Percentiles rank a stretch among this genome's conserved stretches.
Conservation (phyloP, 2,888 invertebrate species). For the Gibbula magus region DNA sequence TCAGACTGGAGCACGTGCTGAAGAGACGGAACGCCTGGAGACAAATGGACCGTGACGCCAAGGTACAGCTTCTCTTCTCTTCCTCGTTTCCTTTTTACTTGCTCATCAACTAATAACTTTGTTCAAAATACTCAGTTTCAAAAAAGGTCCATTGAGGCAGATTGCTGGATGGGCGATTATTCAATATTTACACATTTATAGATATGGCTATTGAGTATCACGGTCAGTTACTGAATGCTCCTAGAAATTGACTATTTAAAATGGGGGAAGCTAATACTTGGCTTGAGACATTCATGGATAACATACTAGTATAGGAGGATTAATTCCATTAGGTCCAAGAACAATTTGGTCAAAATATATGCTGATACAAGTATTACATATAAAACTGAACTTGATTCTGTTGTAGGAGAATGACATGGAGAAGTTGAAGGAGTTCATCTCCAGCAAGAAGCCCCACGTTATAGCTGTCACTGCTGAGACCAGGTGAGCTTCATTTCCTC, state of each 20-base stretch:
- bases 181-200: too few relatives aligned
- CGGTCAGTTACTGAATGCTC: too few relatives aligned
- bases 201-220: too few relatives aligned
- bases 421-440: slow-evolving; percentile 87
- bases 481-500: slow-evolving; percentile 80
- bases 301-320: not conserved
- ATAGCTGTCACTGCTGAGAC: slow-evolving; percentile 94
- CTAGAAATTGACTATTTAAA: too few relatives aligned
- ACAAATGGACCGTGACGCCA: slow-evolving; percentile 82
- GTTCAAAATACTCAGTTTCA: too few relatives aligned
- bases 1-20: slow-evolving; percentile 89
- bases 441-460: slow-evolving; percentile 93
- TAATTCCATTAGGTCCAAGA: too few relatives aligned
- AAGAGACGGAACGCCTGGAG: slow-evolving; percentile 86
- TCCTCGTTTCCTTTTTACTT: too few relatives aligned
- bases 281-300: not conserved
- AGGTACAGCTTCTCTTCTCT: slow-evolving; percentile 61
- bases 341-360: too few relatives aligned
- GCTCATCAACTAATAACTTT: too few relatives aligned
- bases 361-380: not conserved
- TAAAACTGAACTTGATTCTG: not conserved
- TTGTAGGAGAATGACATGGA: slow-evolving; percentile 79
- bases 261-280: too few relatives aligned
- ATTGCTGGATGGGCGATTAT: too few relatives aligned
- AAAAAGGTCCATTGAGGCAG: too few relatives aligned